These are phyloP conservation scores for Galeruca laticollis DNA, from an alignment of 2,888 invertebrate species.

Conservation along the genomic window DNA sequence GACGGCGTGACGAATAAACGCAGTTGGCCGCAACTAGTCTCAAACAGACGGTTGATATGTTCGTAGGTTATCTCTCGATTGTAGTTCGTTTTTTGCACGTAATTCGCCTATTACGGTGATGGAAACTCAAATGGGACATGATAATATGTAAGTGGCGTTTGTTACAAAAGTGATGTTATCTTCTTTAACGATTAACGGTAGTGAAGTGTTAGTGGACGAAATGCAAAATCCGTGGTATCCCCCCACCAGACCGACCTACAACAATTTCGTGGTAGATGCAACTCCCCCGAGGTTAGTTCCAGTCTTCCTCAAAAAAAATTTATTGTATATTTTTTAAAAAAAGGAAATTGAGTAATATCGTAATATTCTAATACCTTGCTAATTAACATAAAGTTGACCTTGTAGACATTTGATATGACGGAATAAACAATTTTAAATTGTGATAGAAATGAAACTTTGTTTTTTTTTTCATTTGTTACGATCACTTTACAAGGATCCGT, in stretches of 20 bases:
- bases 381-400: slow-evolving; percentile 48
- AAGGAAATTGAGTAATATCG: slow-evolving; percentile 5
- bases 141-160: slow-evolving; percentile 30
- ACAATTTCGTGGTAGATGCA: slow-evolving; percentile 58
- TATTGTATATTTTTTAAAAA: slow-evolving; percentile 1
- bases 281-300: slow-evolving; percentile 62
- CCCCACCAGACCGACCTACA: slow-evolving; percentile 51
- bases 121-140: slow-evolving; percentile 33
- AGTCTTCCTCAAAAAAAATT: slow-evolving; percentile 4
- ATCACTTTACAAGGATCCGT: slow-evolving; percentile 16
- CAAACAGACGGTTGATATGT: slow-evolving; percentile 25
- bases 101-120: slow-evolving; percentile 1
- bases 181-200: not conserved
- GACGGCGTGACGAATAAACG: slow-evolving; percentile 48
- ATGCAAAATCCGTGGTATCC: slow-evolving; percentile 54
- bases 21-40: slow-evolving; percentile 51
- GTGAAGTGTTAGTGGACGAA: slow-evolving; percentile 26
- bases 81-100: slow-evolving; percentile 16
- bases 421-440: slow-evolving; percentile 40
- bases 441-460: slow-evolving; percentile 31
- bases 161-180: slow-evolving; percentile 20
- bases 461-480: slow-evolving; percentile 4
- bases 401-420: slow-evolving; percentile 47
- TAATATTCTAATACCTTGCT: slow-evolving; percentile 31
- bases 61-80: slow-evolving; percentile 29